Evolutionary conservation across 1,140 invertebrate species (phyloP).

Genomic region (Trichonephila clavata): DNA sequence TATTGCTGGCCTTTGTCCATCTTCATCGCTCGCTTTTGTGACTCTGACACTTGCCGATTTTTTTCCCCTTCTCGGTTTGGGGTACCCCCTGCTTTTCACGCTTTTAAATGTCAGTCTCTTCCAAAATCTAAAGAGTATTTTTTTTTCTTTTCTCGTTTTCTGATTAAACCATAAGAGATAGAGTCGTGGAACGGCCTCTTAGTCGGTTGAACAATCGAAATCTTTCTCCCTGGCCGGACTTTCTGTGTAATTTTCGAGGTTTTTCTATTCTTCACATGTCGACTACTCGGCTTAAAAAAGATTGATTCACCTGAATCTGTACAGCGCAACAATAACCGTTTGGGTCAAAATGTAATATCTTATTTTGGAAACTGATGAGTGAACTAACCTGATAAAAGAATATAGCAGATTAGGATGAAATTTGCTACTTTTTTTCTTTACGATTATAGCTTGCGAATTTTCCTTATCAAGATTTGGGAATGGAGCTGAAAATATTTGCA

Average conservation of each 20-base stretch:
- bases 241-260: background rate
- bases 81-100: constrained; percentile 42
- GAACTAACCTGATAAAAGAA: background rate
- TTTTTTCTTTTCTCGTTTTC: background rate
- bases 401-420: background rate
- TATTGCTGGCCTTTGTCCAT: constrained; percentile 61
- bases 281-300: constrained; percentile 29
- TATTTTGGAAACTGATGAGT: constrained; percentile 10
- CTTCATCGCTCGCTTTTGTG: constrained; percentile 51
- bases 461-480: background rate
- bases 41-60: constrained; percentile 52
- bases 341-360: background rate
- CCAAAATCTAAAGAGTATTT: background rate
- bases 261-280: background rate
- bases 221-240: background rate
- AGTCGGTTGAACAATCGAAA: constrained; percentile 17
- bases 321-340: constrained; percentile 7
- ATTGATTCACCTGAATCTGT: constrained; percentile 5
- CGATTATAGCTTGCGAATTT: background rate
- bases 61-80: background rate
- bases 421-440: background rate
- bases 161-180: constrained; percentile 15
- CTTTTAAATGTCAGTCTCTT: constrained; percentile 47
- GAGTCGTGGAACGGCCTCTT: background rate
- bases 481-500: background rate